These are phyloP conservation scores for Odontocolon sp. DNA, from an alignment of 2,888 invertebrate genomes.

Conservation along the genomic window DNA sequence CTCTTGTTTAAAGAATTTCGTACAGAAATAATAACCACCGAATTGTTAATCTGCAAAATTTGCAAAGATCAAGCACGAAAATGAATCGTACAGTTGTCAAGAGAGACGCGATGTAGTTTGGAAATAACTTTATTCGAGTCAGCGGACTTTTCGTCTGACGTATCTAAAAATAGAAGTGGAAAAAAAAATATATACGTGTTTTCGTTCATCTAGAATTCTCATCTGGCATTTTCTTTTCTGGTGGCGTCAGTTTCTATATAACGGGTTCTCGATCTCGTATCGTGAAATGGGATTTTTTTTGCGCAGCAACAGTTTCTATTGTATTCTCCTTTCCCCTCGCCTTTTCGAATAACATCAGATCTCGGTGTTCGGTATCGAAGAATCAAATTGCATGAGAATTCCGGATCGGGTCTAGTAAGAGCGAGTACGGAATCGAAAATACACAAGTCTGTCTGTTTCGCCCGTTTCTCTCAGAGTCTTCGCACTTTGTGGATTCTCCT, in stretches of 20 bases:
- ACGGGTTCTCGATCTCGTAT: neutral
- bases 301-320: conserved; percentile 24
- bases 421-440: conserved; percentile 27
- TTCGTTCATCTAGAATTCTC: conserved; percentile 11
- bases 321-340: conserved; percentile 3
- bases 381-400: conserved; percentile 12
- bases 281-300: conserved; percentile 1
- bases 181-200: neutral
- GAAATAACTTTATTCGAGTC: neutral
- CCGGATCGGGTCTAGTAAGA: neutral
- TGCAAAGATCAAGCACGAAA: too few species aligned
- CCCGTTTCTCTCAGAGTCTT: neutral
- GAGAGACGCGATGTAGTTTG: too few species aligned
- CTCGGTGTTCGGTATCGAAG: neutral
- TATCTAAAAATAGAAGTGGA: conserved; percentile 9
- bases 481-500: neutral
- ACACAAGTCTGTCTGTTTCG: neutral
- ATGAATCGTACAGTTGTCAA: too few species aligned
- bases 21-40: too few species aligned
- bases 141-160: neutral
- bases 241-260: too few species aligned
- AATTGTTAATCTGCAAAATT: too few species aligned
- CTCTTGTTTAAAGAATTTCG: too few species aligned
- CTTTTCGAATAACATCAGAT: neutral
- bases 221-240: neutral